These are phyloP conservation scores for Salvator merianae DNA, from an alignment of 2,113 vertebrate genomes.

Conservation along the genomic window DNA sequence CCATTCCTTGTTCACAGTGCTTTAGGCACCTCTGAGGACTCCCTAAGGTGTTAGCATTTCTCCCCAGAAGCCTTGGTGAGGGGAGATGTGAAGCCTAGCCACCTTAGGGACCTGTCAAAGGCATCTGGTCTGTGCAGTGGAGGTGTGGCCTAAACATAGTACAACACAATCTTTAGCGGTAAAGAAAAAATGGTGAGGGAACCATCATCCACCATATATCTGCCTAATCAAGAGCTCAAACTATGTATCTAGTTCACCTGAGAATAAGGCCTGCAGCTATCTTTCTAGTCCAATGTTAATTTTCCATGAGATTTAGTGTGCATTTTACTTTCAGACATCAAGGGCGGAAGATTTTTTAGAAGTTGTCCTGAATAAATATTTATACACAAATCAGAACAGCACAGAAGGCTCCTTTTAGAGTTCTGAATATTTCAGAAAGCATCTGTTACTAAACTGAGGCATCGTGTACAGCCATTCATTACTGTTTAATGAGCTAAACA, in stretches of 20 bases:
- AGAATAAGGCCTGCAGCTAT: conserved; percentile 61
- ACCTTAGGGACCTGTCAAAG: too few species aligned
- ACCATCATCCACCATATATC: conserved; percentile 27
- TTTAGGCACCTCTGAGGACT: too few species aligned
- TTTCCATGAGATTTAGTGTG: conserved; percentile 59
- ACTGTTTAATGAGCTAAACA: conserved; percentile 67
- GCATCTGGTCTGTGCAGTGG: not conserved
- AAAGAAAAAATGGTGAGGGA: conserved; percentile 36
- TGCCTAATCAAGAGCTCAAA: conserved; percentile 53
- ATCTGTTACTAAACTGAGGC: conserved; percentile 70
- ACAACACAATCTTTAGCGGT: too few species aligned
- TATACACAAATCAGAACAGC: conserved; percentile 71
- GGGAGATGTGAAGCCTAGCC: too few species aligned
- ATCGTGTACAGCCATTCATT: conserved; percentile 68
- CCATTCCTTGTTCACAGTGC: too few species aligned
- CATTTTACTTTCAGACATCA: conserved; percentile 64
- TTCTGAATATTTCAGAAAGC: conserved; percentile 75
- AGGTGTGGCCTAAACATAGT: too few species aligned
- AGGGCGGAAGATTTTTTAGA: conserved; percentile 70
- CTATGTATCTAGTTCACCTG: conserved; percentile 57
- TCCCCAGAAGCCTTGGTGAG: too few species aligned
- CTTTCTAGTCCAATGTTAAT: conserved; percentile 63
- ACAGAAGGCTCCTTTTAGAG: conserved; percentile 72
- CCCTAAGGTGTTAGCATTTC: too few species aligned
- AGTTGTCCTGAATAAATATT: conserved; percentile 75